These are phyloP conservation scores for Drosophila mulleri DNA, from an alignment of 2,888 invertebrate species.

Conservation along the genomic window DNA sequence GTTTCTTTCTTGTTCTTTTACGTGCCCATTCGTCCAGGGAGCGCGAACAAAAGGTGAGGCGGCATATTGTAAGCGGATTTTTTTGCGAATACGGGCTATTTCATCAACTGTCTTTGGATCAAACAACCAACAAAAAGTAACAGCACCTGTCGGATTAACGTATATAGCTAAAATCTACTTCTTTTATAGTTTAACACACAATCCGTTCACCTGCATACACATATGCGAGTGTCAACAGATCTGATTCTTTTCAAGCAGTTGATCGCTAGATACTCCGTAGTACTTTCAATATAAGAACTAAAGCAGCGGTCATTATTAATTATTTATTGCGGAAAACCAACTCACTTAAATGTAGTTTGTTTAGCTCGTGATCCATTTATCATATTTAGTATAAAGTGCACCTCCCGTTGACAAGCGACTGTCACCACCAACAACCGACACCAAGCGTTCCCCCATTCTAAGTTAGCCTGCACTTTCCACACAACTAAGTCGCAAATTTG, in stretches of 20 bases:
- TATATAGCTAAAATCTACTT: constrained; percentile 9
- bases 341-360: constrained; percentile 1
- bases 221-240: constrained; percentile 2
- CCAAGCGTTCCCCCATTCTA: constrained; percentile 47
- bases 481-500: constrained; percentile 76
- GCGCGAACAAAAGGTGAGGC: constrained; percentile 53
- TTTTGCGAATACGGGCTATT: constrained; percentile 59
- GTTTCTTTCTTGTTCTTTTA: constrained; percentile 33
- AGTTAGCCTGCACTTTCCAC: constrained; percentile 60
- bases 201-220: background rate
- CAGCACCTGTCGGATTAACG: constrained; percentile 53
- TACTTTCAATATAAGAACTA: no score
- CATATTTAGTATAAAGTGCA: constrained; percentile 29
- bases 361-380: constrained; percentile 37
- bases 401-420: constrained; percentile 76
- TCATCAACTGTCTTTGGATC: constrained; percentile 55
- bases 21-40: constrained; percentile 24
- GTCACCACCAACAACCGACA: constrained; percentile 76
- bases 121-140: constrained; percentile 23
- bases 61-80: constrained; percentile 46
- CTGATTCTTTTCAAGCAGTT: background rate
- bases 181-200: background rate
- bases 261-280: background rate
- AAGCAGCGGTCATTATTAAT: background rate
- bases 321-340: background rate